Evolutionary conservation across 92 coral and sea anemone genomes (phyloP), one percentile per base, ranked within the genome.

Genomic region (Phenganax subtilis): DNA sequence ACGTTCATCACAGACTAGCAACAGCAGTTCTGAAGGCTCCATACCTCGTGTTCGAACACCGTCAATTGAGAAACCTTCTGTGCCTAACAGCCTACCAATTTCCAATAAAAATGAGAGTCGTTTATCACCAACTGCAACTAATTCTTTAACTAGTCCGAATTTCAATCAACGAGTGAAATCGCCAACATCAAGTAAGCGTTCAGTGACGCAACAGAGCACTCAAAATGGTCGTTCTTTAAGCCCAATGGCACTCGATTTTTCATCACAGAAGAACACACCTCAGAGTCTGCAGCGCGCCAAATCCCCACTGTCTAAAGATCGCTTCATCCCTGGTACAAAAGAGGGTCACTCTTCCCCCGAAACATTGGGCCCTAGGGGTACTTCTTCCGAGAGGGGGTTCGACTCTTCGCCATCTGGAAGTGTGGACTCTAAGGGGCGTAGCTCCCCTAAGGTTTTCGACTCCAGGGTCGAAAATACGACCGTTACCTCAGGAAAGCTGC

Each of bases 361-460:
- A 5, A 6, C 14, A 37, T 30, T 9, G 31, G 73, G 29, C 73
- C 52, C 73, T 44, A 68, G 29, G 73, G 73, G 52, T 29, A 8
- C 9, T 37, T 30, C 73, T 68, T 68, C 73, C 52, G 5, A 37
- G 47, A 37, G 5, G 0, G 47, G 47, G 0, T 37, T 37, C 47
- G 47, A 37, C 47, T 37, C 47, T 37, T 37, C 47, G 47, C 47
- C 5, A 5, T 5, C 47, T 37, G 3, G 47, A 37, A 37, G 5
- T 37, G 47, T 37, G 47, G 47, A 37, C 47, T 37, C 47, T 37
- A 37, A 37, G 47, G 47, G 47, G 47, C 73, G 73, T 30, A 68
- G 53, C 2, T 68, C 73, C 60, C 37, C 83, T 14, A 71, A 69
- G 81, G 81, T 59, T 57, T 14, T 55, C 37, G 81, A 76, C 71